Evolutionary conservation across 2,797 vertebrate species (phyloP).

Genomic region (Artibeus lituratus): DNA sequence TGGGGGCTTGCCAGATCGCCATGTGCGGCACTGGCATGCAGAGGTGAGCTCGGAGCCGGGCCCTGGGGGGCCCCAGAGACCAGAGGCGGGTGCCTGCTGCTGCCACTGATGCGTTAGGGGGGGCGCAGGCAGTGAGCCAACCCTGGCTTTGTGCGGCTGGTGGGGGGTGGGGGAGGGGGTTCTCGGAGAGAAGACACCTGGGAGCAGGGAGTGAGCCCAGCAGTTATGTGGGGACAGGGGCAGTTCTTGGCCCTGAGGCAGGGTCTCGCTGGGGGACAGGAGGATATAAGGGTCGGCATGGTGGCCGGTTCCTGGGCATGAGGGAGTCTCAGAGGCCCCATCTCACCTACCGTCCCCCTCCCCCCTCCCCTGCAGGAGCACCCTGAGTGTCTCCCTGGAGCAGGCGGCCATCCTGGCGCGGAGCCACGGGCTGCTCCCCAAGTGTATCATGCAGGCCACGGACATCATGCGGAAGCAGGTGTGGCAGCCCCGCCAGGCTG

Average conservation of each 20-base stretch:
- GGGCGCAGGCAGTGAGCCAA: accelerated
- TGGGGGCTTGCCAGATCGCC: constrained; percentile 95
- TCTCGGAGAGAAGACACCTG: not conserved
- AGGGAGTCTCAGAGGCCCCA: not conserved
- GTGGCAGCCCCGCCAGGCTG: not conserved
- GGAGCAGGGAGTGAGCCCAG: not conserved
- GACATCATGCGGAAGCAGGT: constrained; percentile 99
- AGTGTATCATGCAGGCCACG: constrained; percentile 97
- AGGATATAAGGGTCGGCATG: not conserved
- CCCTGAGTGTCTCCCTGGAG: constrained; percentile 93
- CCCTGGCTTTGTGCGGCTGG: accelerated
- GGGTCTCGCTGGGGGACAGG: not conserved
- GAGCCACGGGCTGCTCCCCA: constrained; percentile 95
- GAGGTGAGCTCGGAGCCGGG: constrained; percentile 80
- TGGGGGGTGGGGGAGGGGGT: not conserved
- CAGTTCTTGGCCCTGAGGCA: not conserved
- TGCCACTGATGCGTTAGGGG: accelerated
- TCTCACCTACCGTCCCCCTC: accelerated
- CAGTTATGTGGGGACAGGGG: not conserved
- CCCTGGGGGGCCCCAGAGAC: not conserved
- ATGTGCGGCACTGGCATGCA: constrained; percentile 98
- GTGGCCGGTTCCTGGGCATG: not conserved
- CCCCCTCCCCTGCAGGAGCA: constrained; percentile 84
- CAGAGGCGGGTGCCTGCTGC: not conserved
- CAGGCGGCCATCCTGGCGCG: constrained; percentile 93